Percentiles rank a stretch among this genome's conserved stretches.
phyloP scores from a whole-genome alignment of 2,797 vertebrate species.

The Prunella strophiata region DNA sequence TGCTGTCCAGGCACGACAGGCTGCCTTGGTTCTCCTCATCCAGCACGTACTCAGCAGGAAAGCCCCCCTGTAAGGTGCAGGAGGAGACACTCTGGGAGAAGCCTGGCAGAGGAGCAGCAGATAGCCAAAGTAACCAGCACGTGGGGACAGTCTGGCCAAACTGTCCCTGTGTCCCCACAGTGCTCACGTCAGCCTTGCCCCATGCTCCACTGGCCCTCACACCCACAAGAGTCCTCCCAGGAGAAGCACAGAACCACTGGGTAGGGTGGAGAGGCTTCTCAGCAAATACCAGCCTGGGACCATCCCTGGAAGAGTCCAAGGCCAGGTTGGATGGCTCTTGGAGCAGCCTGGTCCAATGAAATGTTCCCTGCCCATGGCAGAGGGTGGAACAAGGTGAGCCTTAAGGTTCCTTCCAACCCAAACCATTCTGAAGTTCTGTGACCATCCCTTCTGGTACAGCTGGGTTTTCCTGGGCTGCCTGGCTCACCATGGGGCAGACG shows the following conservation, averaged over 20 bases:
- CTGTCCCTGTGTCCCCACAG: not conserved
- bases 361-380: not conserved
- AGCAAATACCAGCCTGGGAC: not conserved
- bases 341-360: not conserved
- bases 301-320: not conserved
- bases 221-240: not conserved
- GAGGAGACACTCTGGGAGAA: not conserved
- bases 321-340: not conserved
- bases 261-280: not conserved
- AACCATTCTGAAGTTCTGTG: not conserved
- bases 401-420: not conserved
- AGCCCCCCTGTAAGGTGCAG: constrained; percentile 79
- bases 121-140: not conserved
- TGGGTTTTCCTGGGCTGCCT: not conserved
- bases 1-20: constrained; percentile 90
- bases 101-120: not conserved
- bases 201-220: not conserved
- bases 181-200: not conserved
- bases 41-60: constrained; percentile 86
- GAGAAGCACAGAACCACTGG: not conserved
- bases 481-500: constrained; percentile 76
- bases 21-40: constrained; percentile 85
- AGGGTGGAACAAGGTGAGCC: not conserved
- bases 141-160: not conserved
- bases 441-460: not conserved